These are phyloP conservation scores for Elephas maximus DNA, from an alignment of 2,113 vertebrate genomes.

Conservation along the genomic window DNA sequence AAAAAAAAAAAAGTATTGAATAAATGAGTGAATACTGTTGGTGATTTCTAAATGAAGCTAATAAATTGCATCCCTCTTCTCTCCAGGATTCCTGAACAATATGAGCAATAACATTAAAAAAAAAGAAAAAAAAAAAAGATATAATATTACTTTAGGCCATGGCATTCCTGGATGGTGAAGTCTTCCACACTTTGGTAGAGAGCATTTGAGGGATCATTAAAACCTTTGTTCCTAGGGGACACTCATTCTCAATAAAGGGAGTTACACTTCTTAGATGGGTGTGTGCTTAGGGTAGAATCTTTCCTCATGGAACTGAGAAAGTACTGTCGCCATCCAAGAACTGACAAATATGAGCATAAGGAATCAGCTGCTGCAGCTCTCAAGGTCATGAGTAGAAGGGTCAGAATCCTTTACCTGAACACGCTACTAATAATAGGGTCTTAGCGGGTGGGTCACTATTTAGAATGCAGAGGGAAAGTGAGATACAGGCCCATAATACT, in stretches of 20 bases:
- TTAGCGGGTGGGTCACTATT: background rate
- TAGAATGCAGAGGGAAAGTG: background rate
- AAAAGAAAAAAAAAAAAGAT: background rate
- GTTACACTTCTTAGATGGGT: background rate
- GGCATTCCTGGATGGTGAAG: background rate
- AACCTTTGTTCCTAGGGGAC: background rate
- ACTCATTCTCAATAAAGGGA: background rate
- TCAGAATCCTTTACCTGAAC: background rate
- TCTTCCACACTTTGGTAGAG: background rate
- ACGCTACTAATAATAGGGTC: background rate
- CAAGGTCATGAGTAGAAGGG: background rate
- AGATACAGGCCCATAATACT: background rate
- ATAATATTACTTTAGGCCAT: background rate
- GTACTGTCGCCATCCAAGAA: background rate
- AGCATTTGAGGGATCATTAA: background rate
- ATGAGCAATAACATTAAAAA: background rate
- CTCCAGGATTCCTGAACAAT: background rate
- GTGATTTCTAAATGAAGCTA: background rate
- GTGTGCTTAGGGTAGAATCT: background rate
- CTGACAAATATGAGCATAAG: background rate
- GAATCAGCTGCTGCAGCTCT: background rate
- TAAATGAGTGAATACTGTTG: background rate
- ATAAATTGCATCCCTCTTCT: background rate
- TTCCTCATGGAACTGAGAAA: background rate
- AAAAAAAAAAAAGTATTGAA: background rate